Base-by-base conservation (phyloP, 2,888 invertebrate species). In the Lasius platythorax region DNA sequence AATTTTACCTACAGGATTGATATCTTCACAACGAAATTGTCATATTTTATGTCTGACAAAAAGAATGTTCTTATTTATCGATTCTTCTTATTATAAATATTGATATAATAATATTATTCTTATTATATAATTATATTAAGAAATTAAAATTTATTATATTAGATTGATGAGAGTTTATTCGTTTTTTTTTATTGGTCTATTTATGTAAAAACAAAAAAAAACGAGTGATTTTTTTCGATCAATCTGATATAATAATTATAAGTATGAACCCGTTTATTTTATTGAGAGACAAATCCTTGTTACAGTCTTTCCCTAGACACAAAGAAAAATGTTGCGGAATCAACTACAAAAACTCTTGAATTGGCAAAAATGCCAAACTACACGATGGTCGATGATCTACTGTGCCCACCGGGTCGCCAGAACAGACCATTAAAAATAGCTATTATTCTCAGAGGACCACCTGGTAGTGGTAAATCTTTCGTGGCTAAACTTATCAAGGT, bases 381-480 rank as follows among this genome's bases (percentile, higher is more conserved):
- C 43, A 96, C 97, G 56, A 96, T 96, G 95, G 97, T 99, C 90
- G 98, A 99, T 93, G 99, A 99, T 94, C 95, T 99, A 85, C 95
- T 99, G 70, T 96, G 97, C 93, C 95, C 96, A 33, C 99, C 99
- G 2, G 98, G 98, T 11, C 96, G 99, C 70, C 96, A 96, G 85
- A 97, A 96, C 90, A 96, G 99, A 90, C 98, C 99, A 30, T 96
- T 96, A 15, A 96, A 96, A 94, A 97, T 99, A 91, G 98, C 98
- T 46, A 97, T 99, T 83, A 98, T 99, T 91, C 95, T 99, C 73
- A 96, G 99, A 94, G 99, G 99, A 5, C 97, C 98, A 23, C 99
- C 99, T 0, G 99, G 99, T 12, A 98, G 99, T 95, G 99, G 99
- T 56, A 99, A 99, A 95, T 98, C 98, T 9, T 98, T 97, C 95